Conservation (phyloP, 2,797 vertebrate genomes). For the Molothrus ater region DNA sequence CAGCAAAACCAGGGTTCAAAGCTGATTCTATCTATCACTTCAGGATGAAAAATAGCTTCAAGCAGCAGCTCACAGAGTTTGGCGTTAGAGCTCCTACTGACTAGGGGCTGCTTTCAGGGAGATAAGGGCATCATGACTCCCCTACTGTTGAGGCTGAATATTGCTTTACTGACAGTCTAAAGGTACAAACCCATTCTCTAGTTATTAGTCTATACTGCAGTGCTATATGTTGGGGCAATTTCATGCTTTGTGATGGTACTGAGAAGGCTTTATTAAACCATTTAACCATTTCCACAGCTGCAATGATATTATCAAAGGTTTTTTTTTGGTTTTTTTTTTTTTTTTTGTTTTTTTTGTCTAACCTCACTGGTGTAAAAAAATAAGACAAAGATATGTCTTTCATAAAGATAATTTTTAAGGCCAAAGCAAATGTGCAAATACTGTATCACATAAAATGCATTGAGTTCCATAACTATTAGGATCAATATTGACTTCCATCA, state of each 20-base stretch:
- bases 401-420: background rate
- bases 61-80: background rate
- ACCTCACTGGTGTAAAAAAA: background rate
- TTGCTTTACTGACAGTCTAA: background rate
- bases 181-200: background rate
- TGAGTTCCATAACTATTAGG: background rate
- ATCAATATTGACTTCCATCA: background rate
- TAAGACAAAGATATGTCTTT: background rate
- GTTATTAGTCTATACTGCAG: background rate
- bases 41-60: conserved; percentile 1
- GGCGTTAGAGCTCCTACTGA: background rate
- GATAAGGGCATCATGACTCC: conserved; percentile 22
- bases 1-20: conserved; percentile 47
- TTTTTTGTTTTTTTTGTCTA: background rate
- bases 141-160: conserved; percentile 1
- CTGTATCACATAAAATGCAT: background rate
- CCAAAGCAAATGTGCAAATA: background rate
- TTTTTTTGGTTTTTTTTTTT: background rate
- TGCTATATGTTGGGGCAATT: background rate
- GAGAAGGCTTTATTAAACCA: background rate
- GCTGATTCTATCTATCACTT: conserved; percentile 22
- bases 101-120: background rate
- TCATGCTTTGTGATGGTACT: background rate
- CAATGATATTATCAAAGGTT: background rate
- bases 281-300: background rate